These are phyloP conservation scores for Sorex maritimensis DNA, from an alignment of 2,797 vertebrate genomes.

Conservation along the genomic window DNA sequence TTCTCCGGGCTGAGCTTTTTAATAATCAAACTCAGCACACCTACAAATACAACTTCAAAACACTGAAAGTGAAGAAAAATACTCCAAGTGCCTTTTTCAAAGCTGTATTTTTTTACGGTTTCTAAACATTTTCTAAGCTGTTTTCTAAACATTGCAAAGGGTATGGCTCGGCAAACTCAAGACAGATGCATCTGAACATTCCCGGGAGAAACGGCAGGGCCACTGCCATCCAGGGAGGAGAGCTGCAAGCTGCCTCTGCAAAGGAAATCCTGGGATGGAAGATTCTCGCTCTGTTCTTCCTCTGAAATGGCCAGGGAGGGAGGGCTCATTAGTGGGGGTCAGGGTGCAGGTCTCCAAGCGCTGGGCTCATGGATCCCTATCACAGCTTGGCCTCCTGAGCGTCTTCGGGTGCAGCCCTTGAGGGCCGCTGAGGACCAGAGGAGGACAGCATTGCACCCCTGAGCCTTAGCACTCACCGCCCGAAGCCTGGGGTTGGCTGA, in stretches of 20 bases:
- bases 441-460: too few relatives aligned
- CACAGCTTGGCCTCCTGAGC: too few relatives aligned
- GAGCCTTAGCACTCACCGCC: too few relatives aligned
- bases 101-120: neutral
- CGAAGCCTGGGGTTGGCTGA: too few relatives aligned
- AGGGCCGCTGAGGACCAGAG: too few relatives aligned
- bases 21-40: slow-evolving; percentile 41
- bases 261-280: neutral
- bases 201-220: neutral
- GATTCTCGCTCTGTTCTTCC: too few relatives aligned
- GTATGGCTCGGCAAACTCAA: slow-evolving; percentile 45
- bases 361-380: too few relatives aligned
- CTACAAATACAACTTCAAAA: slow-evolving; percentile 51
- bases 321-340: too few relatives aligned
- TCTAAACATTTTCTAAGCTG: neutral
- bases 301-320: too few relatives aligned
- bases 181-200: neutral
- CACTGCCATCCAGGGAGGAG: neutral
- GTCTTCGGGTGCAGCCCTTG: too few relatives aligned
- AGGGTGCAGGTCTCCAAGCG: too few relatives aligned
- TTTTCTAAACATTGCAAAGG: neutral
- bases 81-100: neutral
- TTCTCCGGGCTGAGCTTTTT: neutral
- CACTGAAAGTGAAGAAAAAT: slow-evolving; percentile 61
- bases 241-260: neutral